Conservation (phyloP, 2,888 invertebrate species). For the Pantelozetes paolii region DNA sequence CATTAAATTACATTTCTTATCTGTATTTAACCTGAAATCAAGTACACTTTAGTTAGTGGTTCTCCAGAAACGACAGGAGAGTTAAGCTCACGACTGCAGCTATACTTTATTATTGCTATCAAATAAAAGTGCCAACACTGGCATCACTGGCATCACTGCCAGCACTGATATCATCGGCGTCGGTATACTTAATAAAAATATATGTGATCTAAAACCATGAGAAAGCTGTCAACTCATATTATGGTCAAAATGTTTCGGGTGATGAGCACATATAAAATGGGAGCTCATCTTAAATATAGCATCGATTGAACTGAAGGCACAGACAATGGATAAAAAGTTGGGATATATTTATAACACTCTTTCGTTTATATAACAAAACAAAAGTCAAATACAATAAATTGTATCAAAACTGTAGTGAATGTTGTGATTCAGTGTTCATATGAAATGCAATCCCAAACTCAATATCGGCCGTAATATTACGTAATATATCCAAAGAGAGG, state of each 20-base stretch:
- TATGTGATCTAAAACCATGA: constrained; percentile 35
- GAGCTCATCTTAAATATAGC: constrained; percentile 30
- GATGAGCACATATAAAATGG: constrained; percentile 35
- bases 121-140: constrained; percentile 34
- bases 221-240: constrained; percentile 37
- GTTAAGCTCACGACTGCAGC: constrained; percentile 32
- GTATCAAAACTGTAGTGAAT: not conserved
- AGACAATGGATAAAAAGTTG: constrained; percentile 31
- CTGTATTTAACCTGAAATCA: constrained; percentile 22
- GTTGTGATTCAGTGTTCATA: constrained; percentile 33
- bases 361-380: not conserved
- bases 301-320: constrained; percentile 16
- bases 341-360: not conserved
- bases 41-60: constrained; percentile 34
- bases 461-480: no score
- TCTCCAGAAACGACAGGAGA: constrained; percentile 38
- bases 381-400: constrained; percentile 35
- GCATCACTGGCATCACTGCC: not conserved
- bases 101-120: constrained; percentile 38
- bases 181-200: constrained; percentile 38
- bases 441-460: constrained; percentile 32
- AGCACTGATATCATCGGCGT: not conserved
- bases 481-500: constrained; percentile 33
- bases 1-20: constrained; percentile 25
- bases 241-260: constrained; percentile 36